Conservation (phyloP, 2,113 vertebrate species). For the Pardalotus punctatus region DNA sequence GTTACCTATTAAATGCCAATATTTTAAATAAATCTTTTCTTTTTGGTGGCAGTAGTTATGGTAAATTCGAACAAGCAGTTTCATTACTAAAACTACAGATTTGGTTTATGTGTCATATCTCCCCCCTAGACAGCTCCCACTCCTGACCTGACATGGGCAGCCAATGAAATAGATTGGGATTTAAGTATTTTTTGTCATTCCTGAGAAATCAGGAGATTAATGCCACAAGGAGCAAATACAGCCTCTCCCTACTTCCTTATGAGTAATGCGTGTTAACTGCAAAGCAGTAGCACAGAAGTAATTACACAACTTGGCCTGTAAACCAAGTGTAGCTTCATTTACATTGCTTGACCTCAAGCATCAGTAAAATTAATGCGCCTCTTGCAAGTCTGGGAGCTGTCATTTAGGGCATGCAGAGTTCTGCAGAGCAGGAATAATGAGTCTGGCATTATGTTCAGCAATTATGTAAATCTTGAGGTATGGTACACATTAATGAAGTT, state of each 20-base stretch:
- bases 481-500: accelerated
- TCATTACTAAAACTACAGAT: neutral
- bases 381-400: neutral
- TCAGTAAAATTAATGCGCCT: neutral
- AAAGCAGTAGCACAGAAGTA: neutral
- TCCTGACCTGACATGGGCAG: accelerated
- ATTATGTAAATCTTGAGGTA: neutral
- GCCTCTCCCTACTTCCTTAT: neutral
- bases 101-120: neutral
- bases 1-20: neutral
- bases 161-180: neutral
- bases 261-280: neutral
- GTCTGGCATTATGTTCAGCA: neutral
- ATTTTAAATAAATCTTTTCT: neutral
- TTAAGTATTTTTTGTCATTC: neutral
- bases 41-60: neutral
- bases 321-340: neutral
- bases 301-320: neutral
- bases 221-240: neutral
- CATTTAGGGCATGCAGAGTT: neutral
- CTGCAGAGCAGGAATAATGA: neutral
- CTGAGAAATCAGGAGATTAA: neutral
- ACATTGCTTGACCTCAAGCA: neutral
- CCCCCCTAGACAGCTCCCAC: neutral
- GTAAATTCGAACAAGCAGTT: neutral